These are phyloP conservation scores for Karalla daura DNA, from an alignment of 2,797 vertebrate genomes.

Conservation along the genomic window DNA sequence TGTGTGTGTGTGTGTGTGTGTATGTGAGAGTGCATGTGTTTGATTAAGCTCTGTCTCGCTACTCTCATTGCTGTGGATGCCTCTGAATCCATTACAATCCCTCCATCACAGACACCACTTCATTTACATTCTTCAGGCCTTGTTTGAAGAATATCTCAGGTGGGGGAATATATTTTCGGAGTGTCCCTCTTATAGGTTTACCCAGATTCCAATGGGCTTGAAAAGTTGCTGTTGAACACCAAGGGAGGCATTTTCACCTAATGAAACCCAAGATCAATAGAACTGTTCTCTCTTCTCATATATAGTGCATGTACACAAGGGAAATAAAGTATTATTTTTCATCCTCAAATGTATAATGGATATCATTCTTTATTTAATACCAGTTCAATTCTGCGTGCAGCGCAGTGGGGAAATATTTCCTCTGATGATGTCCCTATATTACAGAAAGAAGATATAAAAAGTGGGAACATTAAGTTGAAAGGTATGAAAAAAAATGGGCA, in stretches of 20 bases:
- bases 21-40: constrained; percentile 62
- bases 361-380: constrained; percentile 85
- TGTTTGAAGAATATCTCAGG: constrained; percentile 82
- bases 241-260: constrained; percentile 82
- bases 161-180: constrained; percentile 75
- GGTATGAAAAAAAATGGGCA: constrained; percentile 42
- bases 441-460: constrained; percentile 59
- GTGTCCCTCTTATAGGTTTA: constrained; percentile 75
- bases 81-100: constrained; percentile 80
- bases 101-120: constrained; percentile 74
- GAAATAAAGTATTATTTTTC: constrained; percentile 86
- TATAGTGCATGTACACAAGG: constrained; percentile 82
- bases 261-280: constrained; percentile 86
- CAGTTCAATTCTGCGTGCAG: constrained; percentile 73
- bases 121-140: constrained; percentile 80
- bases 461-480: constrained; percentile 48
- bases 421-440: constrained; percentile 75
- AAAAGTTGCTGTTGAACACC: constrained; percentile 79
- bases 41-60: constrained; percentile 73
- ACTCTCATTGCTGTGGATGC: constrained; percentile 58
- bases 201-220: constrained; percentile 70
- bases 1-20: constrained; percentile 38
- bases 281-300: constrained; percentile 78
- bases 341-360: constrained; percentile 85
- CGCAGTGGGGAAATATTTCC: constrained; percentile 70